phyloP scores from a whole-genome alignment of 2,113 vertebrate genomes.

The Passer montanus region DNA sequence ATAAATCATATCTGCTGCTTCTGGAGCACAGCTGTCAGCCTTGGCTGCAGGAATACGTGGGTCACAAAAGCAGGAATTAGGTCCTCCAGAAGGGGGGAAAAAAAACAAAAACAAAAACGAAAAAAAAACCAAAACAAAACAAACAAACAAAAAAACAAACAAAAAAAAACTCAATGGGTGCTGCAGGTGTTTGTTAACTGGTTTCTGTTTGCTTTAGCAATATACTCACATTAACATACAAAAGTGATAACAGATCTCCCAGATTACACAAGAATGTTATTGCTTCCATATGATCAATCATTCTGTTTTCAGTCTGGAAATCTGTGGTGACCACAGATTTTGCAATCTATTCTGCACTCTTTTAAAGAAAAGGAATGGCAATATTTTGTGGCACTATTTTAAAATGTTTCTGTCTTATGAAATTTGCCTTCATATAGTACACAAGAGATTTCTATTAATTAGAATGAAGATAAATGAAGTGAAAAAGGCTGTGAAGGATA shows the following conservation, averaged over 20 bases:
- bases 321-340: neutral
- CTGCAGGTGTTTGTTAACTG: neutral
- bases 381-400: neutral
- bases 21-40: neutral
- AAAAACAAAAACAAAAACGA: no score
- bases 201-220: neutral
- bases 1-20: constrained; percentile 11
- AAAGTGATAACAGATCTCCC: neutral
- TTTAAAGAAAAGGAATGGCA: neutral
- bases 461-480: neutral
- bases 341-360: neutral
- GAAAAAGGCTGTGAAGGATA: neutral
- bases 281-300: neutral
- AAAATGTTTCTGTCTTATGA: neutral
- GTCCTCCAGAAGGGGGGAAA: neutral
- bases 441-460: neutral
- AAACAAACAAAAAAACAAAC: no score
- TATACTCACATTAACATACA: neutral
- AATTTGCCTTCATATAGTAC: neutral
- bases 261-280: neutral
- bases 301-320: neutral
- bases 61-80: neutral
- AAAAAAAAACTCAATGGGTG: neutral
- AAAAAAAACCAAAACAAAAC: no score
- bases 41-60: neutral